Evolutionary conservation across 2,113 vertebrate genomes (phyloP), one percentile per base, ranked within the genome.

Genomic region (Dicaeum eximium): DNA sequence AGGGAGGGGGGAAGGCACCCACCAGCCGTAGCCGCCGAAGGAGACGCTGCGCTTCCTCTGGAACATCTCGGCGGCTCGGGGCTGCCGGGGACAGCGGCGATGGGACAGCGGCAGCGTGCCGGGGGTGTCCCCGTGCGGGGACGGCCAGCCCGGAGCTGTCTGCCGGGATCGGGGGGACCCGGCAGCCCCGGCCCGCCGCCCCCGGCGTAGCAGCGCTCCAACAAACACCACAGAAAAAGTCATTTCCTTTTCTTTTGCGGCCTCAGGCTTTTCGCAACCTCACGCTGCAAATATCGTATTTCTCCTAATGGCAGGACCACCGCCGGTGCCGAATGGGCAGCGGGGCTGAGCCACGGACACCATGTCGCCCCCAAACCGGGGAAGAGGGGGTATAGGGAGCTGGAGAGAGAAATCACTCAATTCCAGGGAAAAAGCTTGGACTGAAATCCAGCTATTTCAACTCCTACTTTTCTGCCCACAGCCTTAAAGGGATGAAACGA

Each of bases 11-110:
- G 44, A 54, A 45, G 73, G 88, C 91, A 98, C 99, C 87, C 98
- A 99, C 99, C 99, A 99, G 98, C 99, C 99, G 5, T 98, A 99
- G 92, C 99, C 99, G 79, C 99, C 99, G 86, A 99, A 99, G 61
- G 99, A 99, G 95, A 99, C 97, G 24, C 99, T 99, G 97, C 99
- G 98, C 91, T 98, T 99, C 72, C 99, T 98, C 89, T 98, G 98
- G 97, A 98, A 98, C 99, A 99, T 99, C 92, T 9, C 40, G n/a
- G 74, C 10, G 7, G 86, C 86, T 19, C 19, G 6, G 48, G 11
- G 56, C 72, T 91, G 94, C 62, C 71, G 0, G 28, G 42, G 21
- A 7, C 4, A 4, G 78, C 14, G 3, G 47, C 5, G 14, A 10
- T 0, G 10, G 64, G 10, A 50, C 40, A 0, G 69, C 2, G 48